These are phyloP conservation scores for Lemur catta DNA, from an alignment of 2,797 vertebrate genomes.

Conservation along the genomic window DNA sequence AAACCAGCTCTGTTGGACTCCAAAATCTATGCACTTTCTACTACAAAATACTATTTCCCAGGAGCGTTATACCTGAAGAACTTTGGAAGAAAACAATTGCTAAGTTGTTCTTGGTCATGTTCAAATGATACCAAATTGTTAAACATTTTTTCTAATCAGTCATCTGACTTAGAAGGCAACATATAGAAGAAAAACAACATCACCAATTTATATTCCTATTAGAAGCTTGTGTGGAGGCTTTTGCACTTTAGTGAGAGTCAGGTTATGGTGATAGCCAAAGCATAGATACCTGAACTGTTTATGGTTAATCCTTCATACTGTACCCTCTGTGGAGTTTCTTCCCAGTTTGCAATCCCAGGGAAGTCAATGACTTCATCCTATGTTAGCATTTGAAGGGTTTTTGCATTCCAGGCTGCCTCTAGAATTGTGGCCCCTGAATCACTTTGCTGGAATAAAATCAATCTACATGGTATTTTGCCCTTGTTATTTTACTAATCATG, in stretches of 20 bases:
- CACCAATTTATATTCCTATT: neutral
- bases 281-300: neutral
- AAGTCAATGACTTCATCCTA: neutral
- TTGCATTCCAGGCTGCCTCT: neutral
- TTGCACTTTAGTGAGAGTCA: neutral
- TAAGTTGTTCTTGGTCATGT: neutral
- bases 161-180: conserved; percentile 15
- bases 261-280: neutral
- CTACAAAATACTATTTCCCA: neutral
- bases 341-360: neutral
- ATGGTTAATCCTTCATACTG: neutral
- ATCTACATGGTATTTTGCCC: neutral
- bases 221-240: neutral
- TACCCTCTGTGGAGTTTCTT: neutral
- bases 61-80: neutral
- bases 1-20: neutral
- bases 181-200: neutral
- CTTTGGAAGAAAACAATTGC: neutral
- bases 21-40: neutral
- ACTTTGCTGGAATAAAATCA: conserved; percentile 55
- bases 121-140: neutral
- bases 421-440: conserved; percentile 7
- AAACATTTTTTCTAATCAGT: neutral
- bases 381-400: neutral
- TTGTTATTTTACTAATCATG: neutral